Evolutionary conservation across 2,797 vertebrate species (phyloP).

Genomic region (Pogonophryne albipinna): DNA sequence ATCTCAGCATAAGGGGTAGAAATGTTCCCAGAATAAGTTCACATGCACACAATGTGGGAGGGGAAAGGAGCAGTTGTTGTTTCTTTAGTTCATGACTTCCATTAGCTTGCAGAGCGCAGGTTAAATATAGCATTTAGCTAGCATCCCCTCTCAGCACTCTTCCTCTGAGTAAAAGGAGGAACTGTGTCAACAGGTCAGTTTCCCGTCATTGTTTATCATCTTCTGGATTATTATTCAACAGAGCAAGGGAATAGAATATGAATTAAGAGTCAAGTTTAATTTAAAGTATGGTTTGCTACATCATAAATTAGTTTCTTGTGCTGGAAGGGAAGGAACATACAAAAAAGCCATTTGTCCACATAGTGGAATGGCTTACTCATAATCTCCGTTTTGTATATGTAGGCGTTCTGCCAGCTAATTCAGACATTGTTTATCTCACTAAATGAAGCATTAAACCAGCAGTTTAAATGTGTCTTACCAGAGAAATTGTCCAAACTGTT

Average conservation of each 20-base stretch:
- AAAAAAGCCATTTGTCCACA: neutral
- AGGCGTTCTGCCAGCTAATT: neutral
- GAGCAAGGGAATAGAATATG: neutral
- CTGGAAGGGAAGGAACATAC: neutral
- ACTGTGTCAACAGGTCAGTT: conserved; percentile 65
- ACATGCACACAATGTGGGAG: neutral
- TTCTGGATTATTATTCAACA: neutral
- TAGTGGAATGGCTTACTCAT: neutral
- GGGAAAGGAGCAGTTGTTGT: conserved; percentile 34
- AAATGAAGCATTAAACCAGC: neutral
- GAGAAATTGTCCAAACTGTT: neutral
- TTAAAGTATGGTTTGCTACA: neutral
- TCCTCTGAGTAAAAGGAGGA: conserved; percentile 73
- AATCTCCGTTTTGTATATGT: neutral
- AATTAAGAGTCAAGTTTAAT: neutral
- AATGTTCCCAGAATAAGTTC: neutral
- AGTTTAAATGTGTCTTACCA: neutral
- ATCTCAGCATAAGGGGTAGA: neutral
- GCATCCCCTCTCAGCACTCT: conserved; percentile 40
- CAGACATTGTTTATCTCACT: neutral
- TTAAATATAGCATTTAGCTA: conserved; percentile 63
- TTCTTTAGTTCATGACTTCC: conserved; percentile 19
- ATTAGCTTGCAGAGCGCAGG: conserved; percentile 3
- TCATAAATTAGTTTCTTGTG: neutral
- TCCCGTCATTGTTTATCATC: conserved; percentile 62